A percentile compares a stretch with the other conserved stretches of the same genome.
Conservation (phyloP, 1,140 invertebrate genomes). For the Samia ricini region DNA sequence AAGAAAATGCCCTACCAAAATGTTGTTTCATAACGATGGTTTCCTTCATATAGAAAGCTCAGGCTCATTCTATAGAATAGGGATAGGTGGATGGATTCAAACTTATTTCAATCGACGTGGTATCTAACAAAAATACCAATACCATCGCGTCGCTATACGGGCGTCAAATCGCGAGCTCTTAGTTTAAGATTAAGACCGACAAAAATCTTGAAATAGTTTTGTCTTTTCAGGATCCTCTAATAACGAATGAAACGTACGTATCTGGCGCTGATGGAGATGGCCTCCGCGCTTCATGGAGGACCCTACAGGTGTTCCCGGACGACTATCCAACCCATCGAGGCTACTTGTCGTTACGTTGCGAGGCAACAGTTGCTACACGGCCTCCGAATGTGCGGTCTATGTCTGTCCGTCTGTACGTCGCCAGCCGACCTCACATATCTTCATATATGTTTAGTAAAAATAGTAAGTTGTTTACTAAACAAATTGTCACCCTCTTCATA, state of each 20-base stretch:
- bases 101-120: too few species aligned
- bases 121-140: too few species aligned
- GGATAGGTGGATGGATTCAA: too few species aligned
- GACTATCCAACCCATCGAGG: slow-evolving; percentile 64
- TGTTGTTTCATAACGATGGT: too few species aligned
- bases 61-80: too few species aligned
- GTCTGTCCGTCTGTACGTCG: slow-evolving; percentile 64
- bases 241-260: slow-evolving; percentile 50
- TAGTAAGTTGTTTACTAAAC: slow-evolving; percentile 45
- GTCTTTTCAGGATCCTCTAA: slow-evolving; percentile 49
- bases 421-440: slow-evolving; percentile 62
- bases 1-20: too few species aligned
- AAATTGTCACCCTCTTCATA: too few species aligned
- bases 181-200: too few species aligned
- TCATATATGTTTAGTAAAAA: slow-evolving; percentile 72
- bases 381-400: slow-evolving; percentile 55
- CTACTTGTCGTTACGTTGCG: slow-evolving; percentile 56
- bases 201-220: too few species aligned
- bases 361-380: slow-evolving; percentile 47
- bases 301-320: slow-evolving; percentile 57
- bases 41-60: too few species aligned
- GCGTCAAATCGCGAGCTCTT: too few species aligned
- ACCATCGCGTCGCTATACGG: too few species aligned
- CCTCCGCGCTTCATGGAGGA: slow-evolving; percentile 61
- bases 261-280: slow-evolving; percentile 64